Percentiles rank a stretch among this genome's conserved stretches.
Conservation (phyloP, 2,888 invertebrate genomes). For the Trachelus tabidus region DNA sequence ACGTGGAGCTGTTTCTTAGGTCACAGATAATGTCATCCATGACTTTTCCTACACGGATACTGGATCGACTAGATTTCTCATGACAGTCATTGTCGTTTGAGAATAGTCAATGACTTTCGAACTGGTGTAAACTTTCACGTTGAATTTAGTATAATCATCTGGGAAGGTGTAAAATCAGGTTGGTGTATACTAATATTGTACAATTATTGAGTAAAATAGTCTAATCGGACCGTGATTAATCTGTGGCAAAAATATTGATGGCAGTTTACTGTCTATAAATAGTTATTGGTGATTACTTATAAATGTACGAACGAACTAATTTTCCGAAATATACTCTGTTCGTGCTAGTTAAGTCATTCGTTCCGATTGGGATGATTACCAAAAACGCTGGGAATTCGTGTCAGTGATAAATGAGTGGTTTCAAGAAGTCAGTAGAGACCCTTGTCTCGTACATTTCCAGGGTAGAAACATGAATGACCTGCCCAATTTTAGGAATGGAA, state of each 20-base stretch:
- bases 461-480: conserved; percentile 41
- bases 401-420: conserved; percentile 54
- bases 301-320: not conserved
- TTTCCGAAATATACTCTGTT: not conserved
- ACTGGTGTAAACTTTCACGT: not conserved
- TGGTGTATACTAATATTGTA: not conserved
- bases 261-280: not conserved
- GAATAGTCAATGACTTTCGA: not conserved
- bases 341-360: conserved; percentile 46
- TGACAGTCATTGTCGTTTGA: not conserved
- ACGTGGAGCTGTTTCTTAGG: not conserved
- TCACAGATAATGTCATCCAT: not conserved
- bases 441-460: conserved; percentile 33
- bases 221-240: not conserved
- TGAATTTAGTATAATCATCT: not conserved
- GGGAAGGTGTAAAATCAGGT: not conserved
- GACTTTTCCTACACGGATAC: not conserved
- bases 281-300: not conserved
- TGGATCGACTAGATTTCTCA: not conserved
- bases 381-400: conserved; percentile 29
- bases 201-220: not conserved
- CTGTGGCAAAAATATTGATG: not conserved
- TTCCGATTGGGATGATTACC: conserved; percentile 38
- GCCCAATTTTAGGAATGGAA: conserved; percentile 47
- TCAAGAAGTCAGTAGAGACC: conserved; percentile 34